Base-by-base conservation (phyloP, 2,113 vertebrate genomes). In the Dissostichus mawsoni region DNA sequence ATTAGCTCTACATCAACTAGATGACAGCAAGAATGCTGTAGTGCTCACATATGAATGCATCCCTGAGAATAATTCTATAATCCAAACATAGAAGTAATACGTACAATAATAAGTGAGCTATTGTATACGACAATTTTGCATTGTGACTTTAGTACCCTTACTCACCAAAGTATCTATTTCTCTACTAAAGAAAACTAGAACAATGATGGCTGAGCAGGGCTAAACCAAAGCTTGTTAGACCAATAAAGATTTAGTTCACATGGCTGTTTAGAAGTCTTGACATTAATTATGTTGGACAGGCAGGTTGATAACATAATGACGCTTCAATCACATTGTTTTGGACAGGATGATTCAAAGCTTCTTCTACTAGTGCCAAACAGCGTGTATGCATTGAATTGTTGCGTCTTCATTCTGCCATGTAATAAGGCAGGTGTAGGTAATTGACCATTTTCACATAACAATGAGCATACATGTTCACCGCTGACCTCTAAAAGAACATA, bases 401-500 rank as follows among this genome's bases (percentile, higher is more conserved):
- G 44, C 62, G n/a, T 78, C 5, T 73, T 56, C 41, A 29, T 44
- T 18, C 36, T 20, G 4, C 23, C 5, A 61, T 20, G n/a, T 18
- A n/a, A 20, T 36, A 16, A 56, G 58, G 41, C n/a, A 69, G 47
- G 53, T 71, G 29, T 6, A 18, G 55, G 52, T 68, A 51, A 77
- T 50, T 79, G 56, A 83, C 77, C n/a, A 59, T 78, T 65, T 51
- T 44, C 8, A 51, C 29, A 79, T 0, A 70, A 66, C 47, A 29
- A 3, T 41, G 20, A 16, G 65, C 41, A 74, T 62, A 67, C 17
- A 50, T 77, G 44, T 57, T 79, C 9, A 47, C 8, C 20, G 11
- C 25, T 69, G 48, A 47, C 47, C 44, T 53, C 23, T 23, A 25
- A 29, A 2, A 18, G 9, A 71, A 45, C 50, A 53, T 44, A 59